A percentile compares a stretch with the other conserved stretches of the same genome.
These are phyloP conservation scores for Pteropus rufus DNA, from an alignment of 2,797 vertebrate genomes.

Conservation along the genomic window DNA sequence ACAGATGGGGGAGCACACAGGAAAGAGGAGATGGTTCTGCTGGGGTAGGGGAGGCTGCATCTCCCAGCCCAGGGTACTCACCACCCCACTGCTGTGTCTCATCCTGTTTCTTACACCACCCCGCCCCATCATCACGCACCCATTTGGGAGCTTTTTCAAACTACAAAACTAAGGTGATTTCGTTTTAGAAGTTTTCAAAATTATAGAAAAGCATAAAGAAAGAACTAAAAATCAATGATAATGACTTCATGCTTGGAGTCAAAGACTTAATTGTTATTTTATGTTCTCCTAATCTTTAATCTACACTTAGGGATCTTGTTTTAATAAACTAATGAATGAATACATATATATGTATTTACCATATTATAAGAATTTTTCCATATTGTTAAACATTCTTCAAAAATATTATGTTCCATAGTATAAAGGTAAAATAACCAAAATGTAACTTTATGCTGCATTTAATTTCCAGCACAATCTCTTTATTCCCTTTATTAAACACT, in stretches of 20 bases:
- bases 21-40: neutral
- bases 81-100: fast-evolving
- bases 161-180: neutral
- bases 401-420: neutral
- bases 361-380: neutral
- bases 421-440: neutral
- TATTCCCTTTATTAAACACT: neutral
- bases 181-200: neutral
- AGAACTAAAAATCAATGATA: neutral
- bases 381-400: neutral
- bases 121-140: neutral
- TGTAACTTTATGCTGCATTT: neutral
- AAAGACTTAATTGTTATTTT: neutral
- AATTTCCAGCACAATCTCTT: slow-evolving; percentile 12
- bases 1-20: too few relatives aligned
- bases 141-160: neutral
- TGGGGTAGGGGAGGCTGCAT: fast-evolving
- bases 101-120: neutral
- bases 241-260: neutral
- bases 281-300: neutral
- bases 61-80: fast-evolving
- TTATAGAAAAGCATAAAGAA: neutral
- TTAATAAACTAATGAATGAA: neutral
- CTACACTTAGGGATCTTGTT: neutral
- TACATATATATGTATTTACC: neutral